Percentiles rank a stretch among this genome's conserved stretches.
These are phyloP conservation scores for Pristionchus mayeri DNA, from an alignment of 2,888 invertebrate species.

Conservation along the genomic window DNA sequence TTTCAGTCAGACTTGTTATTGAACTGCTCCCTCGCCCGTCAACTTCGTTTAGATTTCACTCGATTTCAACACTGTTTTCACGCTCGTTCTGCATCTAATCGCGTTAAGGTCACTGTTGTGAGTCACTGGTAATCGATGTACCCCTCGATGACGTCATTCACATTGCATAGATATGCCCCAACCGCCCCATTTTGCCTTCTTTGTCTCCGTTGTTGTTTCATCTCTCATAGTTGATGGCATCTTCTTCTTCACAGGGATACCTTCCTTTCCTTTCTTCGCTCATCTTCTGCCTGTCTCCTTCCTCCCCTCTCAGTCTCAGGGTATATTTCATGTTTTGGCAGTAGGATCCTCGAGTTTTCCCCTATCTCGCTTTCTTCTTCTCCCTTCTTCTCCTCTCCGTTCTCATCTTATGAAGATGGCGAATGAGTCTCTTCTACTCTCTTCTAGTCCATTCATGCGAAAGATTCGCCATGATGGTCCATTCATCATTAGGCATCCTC, in stretches of 20 bases:
- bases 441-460: background rate
- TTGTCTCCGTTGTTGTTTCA: background rate
- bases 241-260: background rate
- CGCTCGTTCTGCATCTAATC: background rate
- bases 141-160: background rate
- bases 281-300: background rate
- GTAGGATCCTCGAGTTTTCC: background rate
- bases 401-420: background rate
- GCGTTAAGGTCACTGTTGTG: background rate
- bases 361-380: background rate
- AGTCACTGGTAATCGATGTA: conserved; percentile 17
- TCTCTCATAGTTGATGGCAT: background rate
- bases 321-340: conserved; percentile 9
- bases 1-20: background rate
- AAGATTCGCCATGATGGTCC: background rate
- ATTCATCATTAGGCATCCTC: background rate
- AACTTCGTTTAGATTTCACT: background rate
- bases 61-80: background rate
- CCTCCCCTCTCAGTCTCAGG: conserved; percentile 14
- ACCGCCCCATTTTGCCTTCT: background rate
- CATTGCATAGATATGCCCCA: background rate
- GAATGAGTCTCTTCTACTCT: background rate
- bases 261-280: background rate
- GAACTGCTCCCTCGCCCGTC: background rate
- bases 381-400: background rate